These are phyloP conservation scores for Venustaconcha ellipsiformis DNA, from an alignment of 1,140 invertebrate species.

Conservation along the genomic window DNA sequence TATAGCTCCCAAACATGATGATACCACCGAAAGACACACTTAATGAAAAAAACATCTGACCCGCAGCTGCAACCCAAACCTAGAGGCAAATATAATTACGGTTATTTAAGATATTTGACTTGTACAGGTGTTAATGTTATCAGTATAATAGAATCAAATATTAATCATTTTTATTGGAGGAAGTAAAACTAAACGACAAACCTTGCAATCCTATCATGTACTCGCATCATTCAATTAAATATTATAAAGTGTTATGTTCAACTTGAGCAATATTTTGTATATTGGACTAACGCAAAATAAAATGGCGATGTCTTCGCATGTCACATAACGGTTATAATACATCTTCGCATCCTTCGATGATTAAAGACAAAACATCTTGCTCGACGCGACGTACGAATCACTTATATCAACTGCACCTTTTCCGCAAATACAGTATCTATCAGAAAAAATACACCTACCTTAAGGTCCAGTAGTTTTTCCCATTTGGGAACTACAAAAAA, in stretches of 20 bases:
- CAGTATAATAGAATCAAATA: too few species aligned
- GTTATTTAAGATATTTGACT: too few species aligned
- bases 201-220: too few species aligned
- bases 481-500: constrained; percentile 71
- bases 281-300: not conserved
- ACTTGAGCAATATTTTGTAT: not conserved
- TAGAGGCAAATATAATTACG: constrained; percentile 48
- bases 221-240: too few species aligned
- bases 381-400: not conserved
- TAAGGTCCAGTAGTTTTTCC: constrained; percentile 48
- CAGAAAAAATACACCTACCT: constrained; percentile 36
- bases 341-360: not conserved
- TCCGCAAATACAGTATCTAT: not conserved
- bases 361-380: not conserved
- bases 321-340: not conserved
- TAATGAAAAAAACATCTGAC: constrained; percentile 92
- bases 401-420: not conserved
- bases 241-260: too few species aligned
- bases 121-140: too few species aligned
- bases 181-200: too few species aligned
- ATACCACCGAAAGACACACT: constrained; percentile 91
- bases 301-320: not conserved
- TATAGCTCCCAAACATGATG: constrained; percentile 95
- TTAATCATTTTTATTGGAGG: too few species aligned
- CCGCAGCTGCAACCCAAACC: constrained; percentile 90